Base-by-base conservation (phyloP, 2,113 vertebrate species). In the Mastomys coucha region DNA sequence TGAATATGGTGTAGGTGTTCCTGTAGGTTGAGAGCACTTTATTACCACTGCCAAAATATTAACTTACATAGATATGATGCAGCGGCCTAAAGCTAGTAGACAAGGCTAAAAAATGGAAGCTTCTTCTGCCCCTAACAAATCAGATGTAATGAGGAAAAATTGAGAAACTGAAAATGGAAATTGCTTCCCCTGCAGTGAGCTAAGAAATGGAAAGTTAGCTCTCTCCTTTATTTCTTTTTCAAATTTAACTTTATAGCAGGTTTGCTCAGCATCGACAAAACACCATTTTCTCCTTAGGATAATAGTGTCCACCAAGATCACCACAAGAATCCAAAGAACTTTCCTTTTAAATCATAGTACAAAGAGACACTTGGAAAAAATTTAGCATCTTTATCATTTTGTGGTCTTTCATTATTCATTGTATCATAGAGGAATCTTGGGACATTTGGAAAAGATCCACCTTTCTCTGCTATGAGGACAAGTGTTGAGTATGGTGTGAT, bases 91-190 rank as follows among this genome's bases (percentile, higher is more conserved):
- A 88, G 17, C 58, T 90, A 78, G 60, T 39, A 88, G 93, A 94
- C 65, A 16, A 42, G 20, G 24, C 36, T 97, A 67, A 92, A 96
- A 97, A 95, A 96, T 86, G 3, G 80, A 95, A 69, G 33, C 45
- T 33, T 26, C 88, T 39, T 51, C 17, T 2, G 42, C 28, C 51
- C 49, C 16, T 95, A 98, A 91, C 73, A 98, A 95, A 93, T 95
- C 78, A 33, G 84, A 86, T 82, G 49, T 78, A 97, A 91, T 70
- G 36, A 98, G 56, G 5, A 94, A 92, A 96, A 94, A 53, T 49
- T 51, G 96, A 96, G 91, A 85, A 94, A 72, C 95, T 93, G 81
- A 93, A 96, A 96, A 95, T 92, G 88, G 94, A 95, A 95, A 96
- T 94, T 10, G 73, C 5, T 69, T 65, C 78, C 92, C 88, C 77